These are phyloP conservation scores for Euplexia lucipara DNA, from an alignment of 2,888 invertebrate species.

Conservation along the genomic window DNA sequence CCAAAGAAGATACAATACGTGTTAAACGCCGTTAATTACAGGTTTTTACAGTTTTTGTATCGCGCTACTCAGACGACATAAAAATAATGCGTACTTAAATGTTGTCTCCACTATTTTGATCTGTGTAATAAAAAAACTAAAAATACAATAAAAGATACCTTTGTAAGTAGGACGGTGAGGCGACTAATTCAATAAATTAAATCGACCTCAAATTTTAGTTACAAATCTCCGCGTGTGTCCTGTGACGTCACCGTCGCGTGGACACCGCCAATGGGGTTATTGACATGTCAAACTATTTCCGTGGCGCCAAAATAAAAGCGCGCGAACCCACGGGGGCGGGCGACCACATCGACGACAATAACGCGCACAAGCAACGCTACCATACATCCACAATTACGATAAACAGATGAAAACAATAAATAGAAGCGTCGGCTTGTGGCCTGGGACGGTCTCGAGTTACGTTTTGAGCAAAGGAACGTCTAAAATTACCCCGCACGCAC, in stretches of 20 bases:
- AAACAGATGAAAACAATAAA: conserved; percentile 90
- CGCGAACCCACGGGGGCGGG: conserved; percentile 80
- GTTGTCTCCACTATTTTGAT: conserved; percentile 51
- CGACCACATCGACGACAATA: conserved; percentile 59
- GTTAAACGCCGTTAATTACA: conserved; percentile 16
- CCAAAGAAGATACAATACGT: conserved; percentile 6
- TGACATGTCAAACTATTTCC: conserved; percentile 90
- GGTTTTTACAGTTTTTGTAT: conserved; percentile 23
- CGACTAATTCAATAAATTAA: conserved; percentile 84
- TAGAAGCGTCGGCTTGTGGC: conserved; percentile 89
- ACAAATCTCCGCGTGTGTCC: conserved; percentile 82
- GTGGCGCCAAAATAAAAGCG: conserved; percentile 89
- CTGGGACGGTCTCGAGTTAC: conserved; percentile 90
- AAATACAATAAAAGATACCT: conserved; percentile 76
- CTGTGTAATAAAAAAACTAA: conserved; percentile 63
- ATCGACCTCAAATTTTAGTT: conserved; percentile 86
- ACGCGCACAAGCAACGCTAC: conserved; percentile 67
- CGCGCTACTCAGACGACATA: conserved; percentile 30
- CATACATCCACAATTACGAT: conserved; percentile 78
- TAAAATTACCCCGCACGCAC: conserved; percentile 90
- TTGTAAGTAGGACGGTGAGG: conserved; percentile 80
- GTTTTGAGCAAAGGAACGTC: conserved; percentile 91
- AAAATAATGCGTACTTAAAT: conserved; percentile 58
- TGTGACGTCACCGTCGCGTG: conserved; percentile 85
- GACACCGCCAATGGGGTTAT: conserved; percentile 88